Evolutionary conservation across 2,888 invertebrate species (phyloP).

Genomic region (Epistrophe eligans): DNA sequence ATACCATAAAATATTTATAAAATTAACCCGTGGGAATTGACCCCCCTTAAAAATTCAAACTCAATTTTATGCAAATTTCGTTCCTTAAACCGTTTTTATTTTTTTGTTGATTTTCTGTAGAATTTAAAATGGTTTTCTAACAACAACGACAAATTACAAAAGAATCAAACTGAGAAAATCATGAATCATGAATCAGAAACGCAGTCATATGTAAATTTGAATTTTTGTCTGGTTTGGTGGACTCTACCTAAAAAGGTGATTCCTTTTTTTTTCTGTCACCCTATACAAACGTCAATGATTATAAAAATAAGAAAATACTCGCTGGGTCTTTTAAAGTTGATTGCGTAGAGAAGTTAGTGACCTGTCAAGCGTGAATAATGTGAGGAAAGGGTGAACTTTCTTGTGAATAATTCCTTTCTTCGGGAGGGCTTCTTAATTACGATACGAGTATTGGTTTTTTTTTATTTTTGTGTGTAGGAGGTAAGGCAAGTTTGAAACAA

Average conservation of each 20-base stretch:
- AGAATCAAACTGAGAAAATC: constrained; percentile 13
- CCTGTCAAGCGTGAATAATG: constrained; percentile 72
- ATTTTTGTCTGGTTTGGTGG: constrained; percentile 7
- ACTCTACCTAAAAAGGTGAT: constrained; percentile 15
- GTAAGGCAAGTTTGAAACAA: not conserved
- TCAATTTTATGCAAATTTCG: constrained; percentile 61
- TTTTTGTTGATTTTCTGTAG: constrained; percentile 19
- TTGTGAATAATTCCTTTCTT: constrained; percentile 29
- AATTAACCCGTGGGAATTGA: constrained; percentile 63
- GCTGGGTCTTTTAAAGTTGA: constrained; percentile 35
- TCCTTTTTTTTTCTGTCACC: constrained; percentile 2
- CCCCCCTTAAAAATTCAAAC: constrained; percentile 37
- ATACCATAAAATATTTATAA: constrained; percentile 33
- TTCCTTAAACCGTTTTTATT: constrained; percentile 47
- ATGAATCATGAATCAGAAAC: constrained; percentile 52
- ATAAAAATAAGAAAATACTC: constrained; percentile 33
- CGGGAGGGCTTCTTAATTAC: constrained; percentile 48
- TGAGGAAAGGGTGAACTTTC: constrained; percentile 57
- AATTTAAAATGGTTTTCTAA: constrained; percentile 38
- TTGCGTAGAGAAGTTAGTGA: constrained; percentile 40
- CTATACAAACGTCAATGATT: constrained; percentile 20
- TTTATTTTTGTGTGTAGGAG: constrained; percentile 10
- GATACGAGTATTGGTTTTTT: not conserved
- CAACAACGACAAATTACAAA: not conserved
- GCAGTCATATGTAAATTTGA: constrained; percentile 48